These are phyloP conservation scores for Augochlora pura DNA, from an alignment of 1,140 invertebrate species.

Conservation along the genomic window DNA sequence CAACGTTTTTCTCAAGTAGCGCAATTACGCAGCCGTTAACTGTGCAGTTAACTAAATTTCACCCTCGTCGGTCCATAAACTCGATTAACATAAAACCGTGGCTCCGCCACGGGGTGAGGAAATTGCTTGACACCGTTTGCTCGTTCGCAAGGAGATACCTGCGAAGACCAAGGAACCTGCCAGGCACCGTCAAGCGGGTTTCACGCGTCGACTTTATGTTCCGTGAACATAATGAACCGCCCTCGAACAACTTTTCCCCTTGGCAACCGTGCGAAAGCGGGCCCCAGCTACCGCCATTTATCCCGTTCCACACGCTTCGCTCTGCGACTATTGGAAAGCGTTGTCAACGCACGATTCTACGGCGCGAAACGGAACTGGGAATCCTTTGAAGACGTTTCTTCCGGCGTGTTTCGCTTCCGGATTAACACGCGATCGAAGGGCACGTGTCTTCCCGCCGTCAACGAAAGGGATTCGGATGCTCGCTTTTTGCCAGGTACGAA, in stretches of 20 bases:
- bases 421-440: slow-evolving; percentile 38
- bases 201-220: slow-evolving; percentile 61
- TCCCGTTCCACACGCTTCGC: background rate
- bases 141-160: slow-evolving; percentile 44
- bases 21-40: slow-evolving; percentile 36
- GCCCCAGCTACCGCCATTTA: background rate
- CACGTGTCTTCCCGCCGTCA: slow-evolving; percentile 29
- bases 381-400: slow-evolving; percentile 57
- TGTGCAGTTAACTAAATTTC: slow-evolving; percentile 41
- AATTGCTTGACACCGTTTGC: slow-evolving; percentile 35
- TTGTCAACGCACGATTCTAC: background rate
- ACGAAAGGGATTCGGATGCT: slow-evolving; percentile 25
- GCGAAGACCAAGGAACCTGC: slow-evolving; percentile 31
- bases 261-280: background rate
- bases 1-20: background rate
- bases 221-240: slow-evolving; percentile 55
- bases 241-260: slow-evolving; percentile 1
- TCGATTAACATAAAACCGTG: slow-evolving; percentile 19
- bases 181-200: slow-evolving; percentile 3
- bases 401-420: slow-evolving; percentile 56
- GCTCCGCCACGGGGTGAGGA: background rate
- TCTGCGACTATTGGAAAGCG: too few species aligned
- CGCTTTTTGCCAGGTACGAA: too few species aligned
- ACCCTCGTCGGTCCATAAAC: background rate
- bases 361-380: slow-evolving; percentile 43